A percentile compares a stretch with the other conserved stretches of the same genome.
These are phyloP conservation scores for Drosophila lacteicornis DNA, from an alignment of 1,140 invertebrate species.

Conservation along the genomic window DNA sequence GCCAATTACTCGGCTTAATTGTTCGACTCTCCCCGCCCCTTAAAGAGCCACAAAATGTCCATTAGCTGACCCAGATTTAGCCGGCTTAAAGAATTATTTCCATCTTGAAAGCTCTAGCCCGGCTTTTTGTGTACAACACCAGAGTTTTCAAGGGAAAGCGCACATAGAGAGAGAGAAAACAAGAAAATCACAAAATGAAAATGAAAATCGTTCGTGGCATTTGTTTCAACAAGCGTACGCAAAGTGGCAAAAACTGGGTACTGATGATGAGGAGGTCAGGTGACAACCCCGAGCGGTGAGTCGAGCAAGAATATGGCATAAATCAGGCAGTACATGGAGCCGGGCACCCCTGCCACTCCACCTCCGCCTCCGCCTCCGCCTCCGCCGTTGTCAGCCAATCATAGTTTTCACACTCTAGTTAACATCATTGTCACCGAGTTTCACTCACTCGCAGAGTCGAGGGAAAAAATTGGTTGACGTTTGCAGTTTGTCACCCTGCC, in stretches of 20 bases:
- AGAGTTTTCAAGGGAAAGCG: slow-evolving; percentile 11
- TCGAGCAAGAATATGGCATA: slow-evolving; percentile 47
- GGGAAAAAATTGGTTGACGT: slow-evolving; percentile 65
- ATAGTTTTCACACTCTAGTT: slow-evolving; percentile 83
- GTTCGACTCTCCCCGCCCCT: not conserved
- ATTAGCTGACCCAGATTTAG: slow-evolving; percentile 7
- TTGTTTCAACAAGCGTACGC: slow-evolving; percentile 41
- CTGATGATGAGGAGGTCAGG: slow-evolving; percentile 19
- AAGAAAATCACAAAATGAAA: slow-evolving; percentile 31
- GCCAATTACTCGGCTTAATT: slow-evolving; percentile 14
- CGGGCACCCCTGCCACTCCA: not conserved
- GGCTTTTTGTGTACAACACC: slow-evolving; percentile 10
- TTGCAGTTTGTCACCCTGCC: slow-evolving; percentile 66
- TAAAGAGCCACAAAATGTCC: slow-evolving; percentile 7
- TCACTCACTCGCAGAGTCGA: slow-evolving; percentile 52
- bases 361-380: slow-evolving; percentile 1
- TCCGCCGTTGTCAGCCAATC: slow-evolving; percentile 68
- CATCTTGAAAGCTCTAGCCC: slow-evolving; percentile 7
- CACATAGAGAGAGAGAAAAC: not conserved
- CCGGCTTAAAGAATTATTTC: slow-evolving; percentile 10
- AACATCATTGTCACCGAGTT: slow-evolving; percentile 81
- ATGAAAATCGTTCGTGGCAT: slow-evolving; percentile 51
- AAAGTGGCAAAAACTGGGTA: slow-evolving; percentile 30
- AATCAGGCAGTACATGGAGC: slow-evolving; percentile 25
- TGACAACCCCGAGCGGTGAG: slow-evolving; percentile 33